phyloP scores from a whole-genome alignment of 2,113 vertebrate genomes.

The Notothenia coriiceps region DNA sequence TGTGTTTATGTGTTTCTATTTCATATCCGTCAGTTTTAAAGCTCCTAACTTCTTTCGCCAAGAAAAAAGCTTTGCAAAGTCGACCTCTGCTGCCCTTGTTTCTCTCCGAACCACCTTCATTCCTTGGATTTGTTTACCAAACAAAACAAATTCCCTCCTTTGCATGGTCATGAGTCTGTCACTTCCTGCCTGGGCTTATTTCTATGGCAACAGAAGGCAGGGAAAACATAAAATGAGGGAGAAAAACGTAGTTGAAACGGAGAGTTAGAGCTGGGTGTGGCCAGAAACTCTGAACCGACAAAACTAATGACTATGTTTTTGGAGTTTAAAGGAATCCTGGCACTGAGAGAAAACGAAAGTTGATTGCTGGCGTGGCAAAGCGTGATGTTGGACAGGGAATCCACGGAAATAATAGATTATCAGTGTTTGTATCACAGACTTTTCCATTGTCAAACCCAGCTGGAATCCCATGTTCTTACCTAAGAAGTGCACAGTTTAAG shows the following conservation, averaged over 20 bases:
- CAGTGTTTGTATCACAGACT: not conserved
- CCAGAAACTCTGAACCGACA: slow-evolving; percentile 13
- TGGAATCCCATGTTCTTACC: slow-evolving; percentile 10
- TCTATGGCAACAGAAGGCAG: slow-evolving; percentile 69
- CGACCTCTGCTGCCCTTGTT: slow-evolving; percentile 35
- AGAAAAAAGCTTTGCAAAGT: not conserved
- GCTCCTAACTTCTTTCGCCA: not conserved
- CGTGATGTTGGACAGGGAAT: not conserved
- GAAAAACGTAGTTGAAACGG: slow-evolving; percentile 11
- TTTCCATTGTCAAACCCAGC: slow-evolving; percentile 4
- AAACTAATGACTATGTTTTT: slow-evolving; percentile 11
- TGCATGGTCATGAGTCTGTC: slow-evolving; percentile 67
- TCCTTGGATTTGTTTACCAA: slow-evolving; percentile 69
- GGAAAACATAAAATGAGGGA: slow-evolving; percentile 47
- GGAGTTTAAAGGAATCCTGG: slow-evolving; percentile 30
- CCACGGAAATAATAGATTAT: not conserved
- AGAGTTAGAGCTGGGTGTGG: slow-evolving; percentile 55
- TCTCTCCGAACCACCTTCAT: slow-evolving; percentile 31
- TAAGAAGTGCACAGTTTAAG: not conserved
- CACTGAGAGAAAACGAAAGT: not conserved
- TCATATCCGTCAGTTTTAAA: not conserved
- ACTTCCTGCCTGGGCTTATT: slow-evolving; percentile 67
- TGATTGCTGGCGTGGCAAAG: not conserved
- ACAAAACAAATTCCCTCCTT: slow-evolving; percentile 76
- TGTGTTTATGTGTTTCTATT: slow-evolving; percentile 43